phyloP scores from a whole-genome alignment of 2,888 invertebrate genomes.

The Oscheius myriophilus region DNA sequence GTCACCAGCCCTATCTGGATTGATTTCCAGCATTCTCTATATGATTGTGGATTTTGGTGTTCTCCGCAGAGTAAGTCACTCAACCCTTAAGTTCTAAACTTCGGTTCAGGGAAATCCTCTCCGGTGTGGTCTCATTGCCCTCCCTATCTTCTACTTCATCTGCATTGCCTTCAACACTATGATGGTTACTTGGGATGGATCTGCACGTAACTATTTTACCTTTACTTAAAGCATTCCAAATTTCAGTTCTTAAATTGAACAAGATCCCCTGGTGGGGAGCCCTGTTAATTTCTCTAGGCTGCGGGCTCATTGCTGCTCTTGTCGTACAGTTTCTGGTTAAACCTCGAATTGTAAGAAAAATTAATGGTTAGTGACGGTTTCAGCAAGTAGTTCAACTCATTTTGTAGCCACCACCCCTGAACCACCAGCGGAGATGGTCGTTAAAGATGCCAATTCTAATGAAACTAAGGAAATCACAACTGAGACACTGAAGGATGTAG shows the following conservation, averaged over 20 bases:
- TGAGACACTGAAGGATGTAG: conserved; percentile 1
- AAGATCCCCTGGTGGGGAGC: conserved; percentile 82
- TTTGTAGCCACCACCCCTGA: conserved; percentile 2
- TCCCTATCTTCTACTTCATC: conserved; percentile 91
- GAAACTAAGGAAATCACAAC: too few species aligned
- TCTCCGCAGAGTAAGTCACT: conserved; percentile 58
- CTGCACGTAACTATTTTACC: conserved; percentile 71
- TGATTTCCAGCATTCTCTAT: conserved; percentile 84
- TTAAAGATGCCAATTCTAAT: conserved; percentile 5
- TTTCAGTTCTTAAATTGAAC: conserved; percentile 85
- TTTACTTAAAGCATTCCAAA: neutral
- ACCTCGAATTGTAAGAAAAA: conserved; percentile 54
- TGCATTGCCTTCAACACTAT: conserved; percentile 90
- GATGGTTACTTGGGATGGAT: conserved; percentile 92
- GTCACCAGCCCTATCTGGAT: conserved; percentile 89
- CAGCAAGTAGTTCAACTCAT: neutral
- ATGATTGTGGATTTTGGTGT: conserved; percentile 84
- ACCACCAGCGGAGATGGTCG: neutral
- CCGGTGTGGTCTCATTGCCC: conserved; percentile 80
- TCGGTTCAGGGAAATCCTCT: conserved; percentile 47
- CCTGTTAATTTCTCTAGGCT: conserved; percentile 76
- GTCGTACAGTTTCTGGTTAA: conserved; percentile 60
- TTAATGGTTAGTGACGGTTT: conserved; percentile 35
- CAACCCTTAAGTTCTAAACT: neutral
- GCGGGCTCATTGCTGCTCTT: conserved; percentile 77